Evolutionary conservation across 2,797 vertebrate genomes (phyloP), one percentile per base, ranked within the genome.

Genomic region (Calcarius lapponicus): DNA sequence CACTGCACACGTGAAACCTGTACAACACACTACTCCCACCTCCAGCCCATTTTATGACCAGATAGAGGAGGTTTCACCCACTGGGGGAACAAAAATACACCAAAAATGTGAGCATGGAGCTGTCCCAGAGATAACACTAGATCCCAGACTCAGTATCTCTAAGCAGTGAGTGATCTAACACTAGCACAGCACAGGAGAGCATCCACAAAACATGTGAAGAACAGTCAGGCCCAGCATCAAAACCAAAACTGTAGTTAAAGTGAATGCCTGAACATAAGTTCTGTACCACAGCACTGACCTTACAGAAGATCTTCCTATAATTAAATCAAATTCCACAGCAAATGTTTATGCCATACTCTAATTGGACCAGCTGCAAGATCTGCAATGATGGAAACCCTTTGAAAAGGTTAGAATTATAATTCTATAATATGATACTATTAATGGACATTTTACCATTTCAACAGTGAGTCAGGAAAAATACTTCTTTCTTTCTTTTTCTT

Each of bases 361-460:
- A 94, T 94, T 90, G 73, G 75, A 92, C 74, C 90, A 92, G 89
- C 85, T 96, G 92, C 66, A 94, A 96, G 69, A 84, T 54, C 56
- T 80, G 54, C 74, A 92, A 11, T 86, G 91, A 91, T 43, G 32
- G 91, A 95, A 94, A 96, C 28, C 34, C 56, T 85, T 36, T 89
- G 82, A 92, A 96, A 92, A 96, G 82, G 92, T 90, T 92, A 85
- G 73, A 83, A 89, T 92, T 96, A 71, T 89, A 91, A 94, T 93
- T 91, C 71, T 91, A 32, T 74, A 74, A 83, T 82, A 92, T 54
- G 61, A 78, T 80, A 50, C 19, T 86, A 80, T 93, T 92, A 93
- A 92, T 72, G 72, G 69, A 42, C 43, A 64, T 79, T 92, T 88
- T 88, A 83, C 75, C 54, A 88, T 89, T 92, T 85, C 70, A 94